Base-by-base conservation (phyloP, 2,113 vertebrate genomes). In the Brachyhypopomus occidentalis region DNA sequence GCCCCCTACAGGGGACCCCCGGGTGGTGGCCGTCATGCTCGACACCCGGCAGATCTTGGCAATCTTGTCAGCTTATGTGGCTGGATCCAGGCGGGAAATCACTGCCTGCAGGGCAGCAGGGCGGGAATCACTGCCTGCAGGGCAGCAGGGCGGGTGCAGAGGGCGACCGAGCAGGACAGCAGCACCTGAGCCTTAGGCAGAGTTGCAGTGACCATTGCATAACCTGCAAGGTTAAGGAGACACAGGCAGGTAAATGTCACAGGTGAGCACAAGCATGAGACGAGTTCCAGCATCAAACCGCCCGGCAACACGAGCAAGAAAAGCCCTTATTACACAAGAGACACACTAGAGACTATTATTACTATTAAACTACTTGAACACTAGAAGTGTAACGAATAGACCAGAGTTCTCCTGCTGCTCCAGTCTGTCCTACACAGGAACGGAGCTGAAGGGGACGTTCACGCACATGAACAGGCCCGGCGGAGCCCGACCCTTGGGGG, bases 11-110 rank as follows among this genome's bases (percentile, higher is more conserved):
- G 97, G 98, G 96, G 98, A 98, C 94, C 98, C 97, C 97, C 98
- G 98, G 92, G 98, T 99, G 93, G 98, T 99, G 97, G 98, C 98
- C 92, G 98, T 99, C 98, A 99, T 99, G 96, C 96, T 98, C 95
- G 98, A 96, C 94, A 97, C 95, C 86, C 95, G 95, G 95, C 96
- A 98, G 95, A 98, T 98, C 94, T 97, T 97, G 96, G 97, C 96
- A 98, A 98, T 97, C 96, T 98, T 98, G 96, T 97, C 97, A 94
- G 95, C 94, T 98, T 98, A 98, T 92, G 96, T 96, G 94, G 97
- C 94, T 92, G 94, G 95, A 89, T 93, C 92, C 88, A 95, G 93
- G 91, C 94, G 95, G 95, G 93, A 97, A 97, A 95, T 96, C 94
- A 97, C 94, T 96, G 95, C 96, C 95, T 95, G 89, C 95, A 97